Evolutionary conservation across 2,113 vertebrate genomes (phyloP).

Genomic region (Naja naja): DNA sequence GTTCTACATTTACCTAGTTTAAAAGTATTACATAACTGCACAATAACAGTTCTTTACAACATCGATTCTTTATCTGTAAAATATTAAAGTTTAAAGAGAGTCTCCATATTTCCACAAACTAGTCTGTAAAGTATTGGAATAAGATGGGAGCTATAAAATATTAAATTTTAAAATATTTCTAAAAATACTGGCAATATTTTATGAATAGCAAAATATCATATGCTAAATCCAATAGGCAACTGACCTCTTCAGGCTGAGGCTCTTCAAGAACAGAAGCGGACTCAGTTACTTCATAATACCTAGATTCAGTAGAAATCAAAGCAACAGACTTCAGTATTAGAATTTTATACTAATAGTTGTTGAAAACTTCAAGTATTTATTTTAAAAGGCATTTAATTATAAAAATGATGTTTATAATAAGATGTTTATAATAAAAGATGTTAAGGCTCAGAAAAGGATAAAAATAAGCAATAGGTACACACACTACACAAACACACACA

Average conservation of each 20-base stretch:
- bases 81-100: background rate
- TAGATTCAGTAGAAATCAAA: slow-evolving; percentile 59
- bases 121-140: background rate
- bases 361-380: background rate
- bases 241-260: slow-evolving; percentile 67
- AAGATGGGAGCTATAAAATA: background rate
- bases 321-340: background rate
- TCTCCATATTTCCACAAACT: background rate
- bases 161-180: background rate
- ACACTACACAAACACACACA: too few species aligned
- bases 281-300: slow-evolving; percentile 61
- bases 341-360: background rate
- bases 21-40: background rate
- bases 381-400: slow-evolving; percentile 2
- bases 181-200: background rate
- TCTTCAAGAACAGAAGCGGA: slow-evolving; percentile 64
- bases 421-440: background rate
- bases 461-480: background rate
- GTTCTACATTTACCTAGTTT: background rate
- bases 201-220: background rate
- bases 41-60: background rate
- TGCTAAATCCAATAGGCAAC: slow-evolving; percentile 19
- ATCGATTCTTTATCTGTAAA: background rate
- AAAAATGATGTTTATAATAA: background rate
- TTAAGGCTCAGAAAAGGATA: background rate